Evolutionary conservation across 2,797 vertebrate species (phyloP), one percentile per base, ranked within the genome.

Genomic region (Pseudopleuronectes americanus): DNA sequence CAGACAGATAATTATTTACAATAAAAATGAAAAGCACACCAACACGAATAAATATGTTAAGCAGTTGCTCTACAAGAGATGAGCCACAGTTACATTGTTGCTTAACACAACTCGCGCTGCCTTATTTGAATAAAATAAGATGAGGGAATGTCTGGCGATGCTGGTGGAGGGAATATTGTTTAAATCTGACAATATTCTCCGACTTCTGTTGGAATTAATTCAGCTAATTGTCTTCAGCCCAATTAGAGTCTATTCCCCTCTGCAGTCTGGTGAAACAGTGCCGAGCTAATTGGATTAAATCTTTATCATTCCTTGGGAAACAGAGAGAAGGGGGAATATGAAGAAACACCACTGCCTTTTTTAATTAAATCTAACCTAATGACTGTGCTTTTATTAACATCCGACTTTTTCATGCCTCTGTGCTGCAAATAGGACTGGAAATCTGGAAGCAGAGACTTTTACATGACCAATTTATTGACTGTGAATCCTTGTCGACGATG

Each of bases 241-340:
- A 94, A 95, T 95, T 95, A 95, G 93, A 92, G 90, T 90, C 90
- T 93, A 93, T 94, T 94, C 92, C 92, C 90, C 60, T 87, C 84
- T 90, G 91, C 89, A 91, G 89, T 90, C 87, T 92, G 88, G 87
- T 90, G 92, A 93, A 93, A 93, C 90, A 92, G 87, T 91, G 91
- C 89, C 53, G 65, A 80, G 92, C 92, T 94, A 94, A 95, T 95
- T 94, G 93, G 93, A 94, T 95, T 94, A 93, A 93, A 94, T 94
- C 93, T 93, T 94, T 93, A 94, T 94, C 90, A 94, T 94, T 93
- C 94, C 92, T 88, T 85, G 77, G 86, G 84, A 89, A 93, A 92
- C 87, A 88, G 85, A 85, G 84, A 87, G 90, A 89, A 88, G 64
- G 68, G 86, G 83, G 89, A 87, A 93, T 90, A 91, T 90, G 90